A percentile compares a stretch with the other conserved stretches of the same genome.
Evolutionary conservation across 2,113 vertebrate species (phyloP).

Genomic region (Condylura cristata): DNA sequence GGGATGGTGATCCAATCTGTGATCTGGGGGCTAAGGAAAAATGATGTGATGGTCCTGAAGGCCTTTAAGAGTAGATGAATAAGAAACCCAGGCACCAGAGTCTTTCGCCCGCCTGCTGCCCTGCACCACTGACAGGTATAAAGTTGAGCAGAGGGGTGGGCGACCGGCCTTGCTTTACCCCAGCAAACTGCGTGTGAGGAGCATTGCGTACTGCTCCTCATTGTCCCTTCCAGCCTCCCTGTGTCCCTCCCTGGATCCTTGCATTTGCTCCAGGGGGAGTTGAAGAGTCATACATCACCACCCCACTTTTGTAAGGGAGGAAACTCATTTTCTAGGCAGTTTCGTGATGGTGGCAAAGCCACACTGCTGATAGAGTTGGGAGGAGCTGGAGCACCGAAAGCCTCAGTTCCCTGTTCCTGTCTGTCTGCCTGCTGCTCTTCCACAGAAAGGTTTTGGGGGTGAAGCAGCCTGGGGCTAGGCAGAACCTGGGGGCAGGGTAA

Average conservation of each 20-base stretch:
- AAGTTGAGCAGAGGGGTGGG: not conserved
- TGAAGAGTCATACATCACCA: not conserved
- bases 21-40: not conserved
- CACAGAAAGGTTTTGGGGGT: not conserved
- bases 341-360: not conserved
- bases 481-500: not conserved
- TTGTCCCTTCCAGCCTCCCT: not conserved
- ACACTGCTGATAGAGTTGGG: not conserved
- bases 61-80: not conserved
- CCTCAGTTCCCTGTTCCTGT: not conserved
- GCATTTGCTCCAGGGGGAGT: not conserved
- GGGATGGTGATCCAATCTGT: not conserved
- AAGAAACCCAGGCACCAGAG: not conserved
- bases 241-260: not conserved
- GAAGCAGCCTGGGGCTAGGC: not conserved
- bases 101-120: not conserved
- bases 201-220: rapidly evolving
- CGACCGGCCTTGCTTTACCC: not conserved
- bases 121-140: not conserved
- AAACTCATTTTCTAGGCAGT: not conserved
- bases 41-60: not conserved
- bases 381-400: not conserved
- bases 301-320: not conserved
- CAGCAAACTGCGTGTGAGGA: not conserved
- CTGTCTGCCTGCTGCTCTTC: not conserved